Percentiles rank a stretch among this genome's conserved stretches.
These are phyloP conservation scores for Pseudomyrmex sp. DNA, from an alignment of 1,140 invertebrate species.

Conservation along the genomic window DNA sequence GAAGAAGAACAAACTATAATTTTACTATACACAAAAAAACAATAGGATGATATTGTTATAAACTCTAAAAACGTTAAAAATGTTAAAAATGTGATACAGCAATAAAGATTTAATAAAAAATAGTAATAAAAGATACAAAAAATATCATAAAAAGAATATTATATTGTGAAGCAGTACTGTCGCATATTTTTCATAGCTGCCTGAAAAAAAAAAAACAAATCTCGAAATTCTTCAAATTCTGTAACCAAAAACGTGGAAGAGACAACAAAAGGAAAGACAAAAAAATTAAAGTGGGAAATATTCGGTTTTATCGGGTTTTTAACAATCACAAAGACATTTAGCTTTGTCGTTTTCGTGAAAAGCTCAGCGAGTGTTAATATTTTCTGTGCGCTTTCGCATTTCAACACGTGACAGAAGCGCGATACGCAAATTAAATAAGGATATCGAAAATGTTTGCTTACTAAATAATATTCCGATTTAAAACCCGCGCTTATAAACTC, in stretches of 20 bases:
- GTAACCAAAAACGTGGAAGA: background rate
- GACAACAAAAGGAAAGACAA: background rate
- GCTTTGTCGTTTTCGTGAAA: background rate
- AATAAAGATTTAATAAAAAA: background rate
- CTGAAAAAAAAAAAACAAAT: background rate
- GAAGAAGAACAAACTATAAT: no score
- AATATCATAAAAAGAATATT: background rate
- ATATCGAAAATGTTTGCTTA: conserved; percentile 39
- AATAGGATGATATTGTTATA: no score
- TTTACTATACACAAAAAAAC: no score
- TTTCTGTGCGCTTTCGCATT: background rate
- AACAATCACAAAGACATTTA: conserved; percentile 44
- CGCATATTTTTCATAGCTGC: conserved; percentile 5
- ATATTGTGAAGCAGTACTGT: background rate
- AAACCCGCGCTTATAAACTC: conserved; percentile 10
- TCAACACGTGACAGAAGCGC: conserved; percentile 9
- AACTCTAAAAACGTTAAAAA: background rate
- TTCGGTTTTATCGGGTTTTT: background rate
- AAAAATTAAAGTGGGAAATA: conserved; percentile 1
- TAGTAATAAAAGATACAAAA: background rate
- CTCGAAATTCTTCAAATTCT: conserved; percentile 14
- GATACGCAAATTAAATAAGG: conserved; percentile 42
- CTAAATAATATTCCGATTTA: conserved; percentile 30
- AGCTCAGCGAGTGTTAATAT: background rate
- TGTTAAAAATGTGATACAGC: background rate